phyloP scores from a whole-genome alignment of 2,888 invertebrate genomes.

The Platerodrilus igneus region DNA sequence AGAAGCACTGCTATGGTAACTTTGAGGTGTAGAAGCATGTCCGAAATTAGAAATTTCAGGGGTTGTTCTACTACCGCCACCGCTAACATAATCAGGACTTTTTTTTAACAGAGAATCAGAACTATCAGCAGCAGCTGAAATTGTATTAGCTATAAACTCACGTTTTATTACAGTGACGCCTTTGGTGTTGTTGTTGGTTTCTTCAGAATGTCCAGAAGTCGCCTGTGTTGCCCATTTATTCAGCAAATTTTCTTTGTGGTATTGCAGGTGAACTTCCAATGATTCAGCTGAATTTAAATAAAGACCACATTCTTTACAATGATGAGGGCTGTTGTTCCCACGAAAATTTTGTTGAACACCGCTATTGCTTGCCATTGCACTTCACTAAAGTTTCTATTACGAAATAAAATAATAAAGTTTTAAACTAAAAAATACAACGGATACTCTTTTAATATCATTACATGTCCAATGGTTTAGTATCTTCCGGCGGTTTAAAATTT shows the following conservation, averaged over 20 bases:
- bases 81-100: conserved; percentile 56
- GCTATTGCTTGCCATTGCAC: conserved; percentile 43
- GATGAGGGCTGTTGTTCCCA: conserved; percentile 55
- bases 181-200: conserved; percentile 63
- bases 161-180: conserved; percentile 50
- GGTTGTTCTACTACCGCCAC: conserved; percentile 52
- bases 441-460: conserved; percentile 48
- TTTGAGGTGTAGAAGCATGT: conserved; percentile 62
- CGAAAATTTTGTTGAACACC: conserved; percentile 49
- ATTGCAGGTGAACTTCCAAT: conserved; percentile 73
- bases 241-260: conserved; percentile 72
- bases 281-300: conserved; percentile 72
- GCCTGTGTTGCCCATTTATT: conserved; percentile 66
- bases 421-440: conserved; percentile 45
- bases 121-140: conserved; percentile 70
- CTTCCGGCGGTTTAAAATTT: conserved; percentile 38
- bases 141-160: conserved; percentile 52
- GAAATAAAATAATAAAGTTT: conserved; percentile 35
- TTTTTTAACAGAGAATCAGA: conserved; percentile 65
- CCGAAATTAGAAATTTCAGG: conserved; percentile 58
- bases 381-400: conserved; percentile 17
- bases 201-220: conserved; percentile 47
- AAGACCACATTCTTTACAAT: conserved; percentile 72
- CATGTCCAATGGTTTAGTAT: conserved; percentile 45
- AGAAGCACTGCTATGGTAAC: conserved; percentile 63